Conservation (phyloP, 2,113 vertebrate genomes). For the Cryptomyrus ogoouensis region DNA sequence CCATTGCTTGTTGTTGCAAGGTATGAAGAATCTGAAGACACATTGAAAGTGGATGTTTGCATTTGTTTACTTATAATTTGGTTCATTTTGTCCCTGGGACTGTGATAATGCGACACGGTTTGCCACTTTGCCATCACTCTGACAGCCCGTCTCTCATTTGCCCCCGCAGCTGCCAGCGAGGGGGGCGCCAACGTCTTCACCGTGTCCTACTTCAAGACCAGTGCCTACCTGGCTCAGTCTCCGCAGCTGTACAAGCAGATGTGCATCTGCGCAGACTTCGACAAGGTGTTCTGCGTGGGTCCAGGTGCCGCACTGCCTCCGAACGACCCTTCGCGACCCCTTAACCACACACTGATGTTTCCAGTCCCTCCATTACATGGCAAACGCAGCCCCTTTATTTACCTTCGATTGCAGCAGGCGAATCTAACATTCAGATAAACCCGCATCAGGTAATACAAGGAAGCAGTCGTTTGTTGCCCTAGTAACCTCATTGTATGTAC, state of each 20-base stretch:
- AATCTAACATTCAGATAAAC: background rate
- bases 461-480: background rate
- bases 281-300: conserved; percentile 81
- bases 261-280: conserved; percentile 75
- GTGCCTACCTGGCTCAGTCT: conserved; percentile 95
- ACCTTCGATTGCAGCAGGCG: background rate
- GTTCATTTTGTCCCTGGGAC: background rate
- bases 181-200: conserved; percentile 98
- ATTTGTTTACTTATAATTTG: background rate
- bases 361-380: background rate
- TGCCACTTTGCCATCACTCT: conserved; percentile 16
- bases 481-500: background rate
- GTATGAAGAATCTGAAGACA: background rate
- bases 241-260: conserved; percentile 98
- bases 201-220: conserved; percentile 97
- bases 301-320: conserved; percentile 52
- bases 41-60: background rate
- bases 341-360: background rate
- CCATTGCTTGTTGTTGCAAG: background rate
- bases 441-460: background rate
- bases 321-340: background rate
- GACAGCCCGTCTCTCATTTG: conserved; percentile 1
- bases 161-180: conserved; percentile 87
- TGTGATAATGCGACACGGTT: background rate
- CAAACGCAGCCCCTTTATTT: background rate